Percentiles rank a stretch among this genome's conserved stretches.
Conservation (phyloP, 2,888 invertebrate genomes). For the Lamellibrachia columna region DNA sequence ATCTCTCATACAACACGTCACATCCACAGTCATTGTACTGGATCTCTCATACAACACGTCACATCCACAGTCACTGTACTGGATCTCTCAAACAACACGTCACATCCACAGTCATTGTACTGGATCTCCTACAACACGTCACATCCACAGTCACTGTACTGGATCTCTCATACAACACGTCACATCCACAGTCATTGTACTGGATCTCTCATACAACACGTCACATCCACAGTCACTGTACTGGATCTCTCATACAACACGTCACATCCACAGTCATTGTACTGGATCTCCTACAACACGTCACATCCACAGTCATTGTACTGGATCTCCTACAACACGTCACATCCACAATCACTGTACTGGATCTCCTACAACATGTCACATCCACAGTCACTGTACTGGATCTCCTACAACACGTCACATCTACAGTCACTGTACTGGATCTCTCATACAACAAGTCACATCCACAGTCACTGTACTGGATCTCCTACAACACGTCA, state of each 20-base stretch:
- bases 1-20: background rate
- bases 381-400: background rate
- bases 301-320: too few relatives aligned
- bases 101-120: background rate
- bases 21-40: slow-evolving; percentile 65
- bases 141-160: background rate
- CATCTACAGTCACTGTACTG: background rate
- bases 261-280: background rate
- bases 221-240: too few relatives aligned
- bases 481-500: background rate
- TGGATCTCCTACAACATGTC: slow-evolving; percentile 17
- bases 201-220: too few relatives aligned
- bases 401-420: slow-evolving; percentile 17
- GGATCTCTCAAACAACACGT: slow-evolving; percentile 69
- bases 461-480: background rate
- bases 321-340: background rate
- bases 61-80: slow-evolving; percentile 77
- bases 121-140: background rate
- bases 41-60: slow-evolving; percentile 81
- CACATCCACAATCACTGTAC: background rate
- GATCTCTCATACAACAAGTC: background rate
- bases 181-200: background rate
- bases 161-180: background rate
- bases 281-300: too few relatives aligned
- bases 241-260: background rate